Evolutionary conservation across 2,113 vertebrate species (phyloP).

Genomic region (Etia nguti): DNA sequence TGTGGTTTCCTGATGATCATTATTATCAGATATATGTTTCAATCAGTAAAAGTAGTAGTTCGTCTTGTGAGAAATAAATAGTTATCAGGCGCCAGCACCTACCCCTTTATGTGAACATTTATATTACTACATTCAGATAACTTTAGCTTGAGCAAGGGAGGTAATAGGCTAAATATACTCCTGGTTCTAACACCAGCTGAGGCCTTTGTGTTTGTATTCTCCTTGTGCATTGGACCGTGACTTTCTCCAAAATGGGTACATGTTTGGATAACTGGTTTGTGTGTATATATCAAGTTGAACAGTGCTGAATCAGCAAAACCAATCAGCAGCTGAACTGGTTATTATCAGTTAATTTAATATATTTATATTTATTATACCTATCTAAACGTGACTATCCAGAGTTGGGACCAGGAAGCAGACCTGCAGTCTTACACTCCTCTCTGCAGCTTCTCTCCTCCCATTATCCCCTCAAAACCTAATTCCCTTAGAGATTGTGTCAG

Average conservation of each 20-base stretch:
- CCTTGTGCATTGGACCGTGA: neutral
- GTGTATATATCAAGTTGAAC: neutral
- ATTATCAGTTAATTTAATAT: no score
- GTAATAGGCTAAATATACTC: neutral
- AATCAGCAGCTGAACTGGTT: neutral
- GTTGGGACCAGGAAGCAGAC: neutral
- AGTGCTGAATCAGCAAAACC: neutral
- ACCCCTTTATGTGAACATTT: neutral
- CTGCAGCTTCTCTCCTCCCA: neutral
- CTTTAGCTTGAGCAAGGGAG: neutral
- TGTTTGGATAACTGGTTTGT: neutral
- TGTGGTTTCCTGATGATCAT: neutral
- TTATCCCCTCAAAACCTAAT: neutral
- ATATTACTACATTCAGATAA: neutral
- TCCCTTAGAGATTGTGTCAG: no score
- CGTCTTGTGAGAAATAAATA: neutral
- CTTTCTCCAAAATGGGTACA: neutral
- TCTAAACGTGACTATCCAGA: neutral
- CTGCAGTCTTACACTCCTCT: no score
- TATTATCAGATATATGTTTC: neutral
- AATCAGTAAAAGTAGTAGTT: neutral
- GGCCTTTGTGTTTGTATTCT: neutral
- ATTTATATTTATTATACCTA: neutral
- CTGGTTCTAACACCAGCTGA: neutral
- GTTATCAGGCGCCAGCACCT: neutral